Conservation (phyloP, 2,888 invertebrate species). For the Diarsia rubi region DNA sequence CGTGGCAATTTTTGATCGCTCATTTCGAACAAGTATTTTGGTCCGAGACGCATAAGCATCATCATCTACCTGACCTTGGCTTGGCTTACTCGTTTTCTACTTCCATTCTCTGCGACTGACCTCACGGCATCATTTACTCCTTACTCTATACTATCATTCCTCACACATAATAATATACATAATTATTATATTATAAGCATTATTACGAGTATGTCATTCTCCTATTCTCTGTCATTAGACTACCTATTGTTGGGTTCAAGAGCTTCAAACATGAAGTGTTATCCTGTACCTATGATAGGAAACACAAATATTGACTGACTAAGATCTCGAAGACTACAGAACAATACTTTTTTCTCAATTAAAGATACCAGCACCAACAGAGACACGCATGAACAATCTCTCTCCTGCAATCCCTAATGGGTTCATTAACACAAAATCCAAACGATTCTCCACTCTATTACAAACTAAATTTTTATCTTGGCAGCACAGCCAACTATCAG, state of each 20-base stretch:
- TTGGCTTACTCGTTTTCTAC: no score
- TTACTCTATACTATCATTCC: no score
- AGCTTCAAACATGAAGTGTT: no score
- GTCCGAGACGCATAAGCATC: background rate
- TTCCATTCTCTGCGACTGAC: no score
- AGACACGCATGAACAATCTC: background rate
- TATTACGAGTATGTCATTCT: no score
- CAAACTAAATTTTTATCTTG: conserved; percentile 29
- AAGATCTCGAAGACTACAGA: background rate
- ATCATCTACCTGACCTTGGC: no score
- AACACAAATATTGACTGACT: background rate
- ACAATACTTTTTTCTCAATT: background rate
- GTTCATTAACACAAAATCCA: background rate
- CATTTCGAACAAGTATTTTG: background rate
- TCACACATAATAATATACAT: no score
- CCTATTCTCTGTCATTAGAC: no score
- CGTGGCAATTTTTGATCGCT: conserved; percentile 1
- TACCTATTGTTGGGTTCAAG: no score
- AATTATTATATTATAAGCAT: no score
- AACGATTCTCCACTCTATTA: conserved; percentile 1
- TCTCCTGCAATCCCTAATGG: background rate
- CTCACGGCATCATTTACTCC: no score
- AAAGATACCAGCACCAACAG: background rate
- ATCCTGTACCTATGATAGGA: background rate
- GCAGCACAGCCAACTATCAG: conserved; percentile 19